Evolutionary conservation across 2,113 vertebrate genomes (phyloP).

Genomic region (Oriolus oriolus): DNA sequence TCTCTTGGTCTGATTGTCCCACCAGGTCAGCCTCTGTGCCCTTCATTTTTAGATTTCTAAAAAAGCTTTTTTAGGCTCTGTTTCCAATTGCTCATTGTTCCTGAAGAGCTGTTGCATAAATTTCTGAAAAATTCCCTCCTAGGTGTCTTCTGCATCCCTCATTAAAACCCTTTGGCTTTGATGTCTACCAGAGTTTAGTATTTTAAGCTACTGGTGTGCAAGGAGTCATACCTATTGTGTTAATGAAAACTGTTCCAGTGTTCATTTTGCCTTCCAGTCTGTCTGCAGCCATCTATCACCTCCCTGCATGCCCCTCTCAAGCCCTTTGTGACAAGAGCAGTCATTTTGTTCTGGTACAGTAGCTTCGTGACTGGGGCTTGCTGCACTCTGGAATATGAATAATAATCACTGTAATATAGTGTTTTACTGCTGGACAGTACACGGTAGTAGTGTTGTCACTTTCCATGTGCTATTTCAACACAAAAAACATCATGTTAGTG

Average conservation of each 20-base stretch:
- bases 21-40: neutral
- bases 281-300: neutral
- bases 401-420: neutral
- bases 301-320: rapidly evolving
- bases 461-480: neutral
- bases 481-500: neutral
- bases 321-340: neutral
- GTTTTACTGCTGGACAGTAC: neutral
- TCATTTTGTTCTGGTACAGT: neutral
- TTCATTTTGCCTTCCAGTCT: neutral
- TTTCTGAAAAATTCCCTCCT: neutral
- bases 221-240: neutral
- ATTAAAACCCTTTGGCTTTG: neutral
- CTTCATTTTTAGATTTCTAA: neutral
- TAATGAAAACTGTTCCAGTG: neutral
- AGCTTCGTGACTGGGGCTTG: neutral
- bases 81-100: neutral
- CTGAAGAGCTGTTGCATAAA: neutral
- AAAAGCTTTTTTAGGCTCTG: neutral
- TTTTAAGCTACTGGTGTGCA: neutral
- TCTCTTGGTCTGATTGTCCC: neutral
- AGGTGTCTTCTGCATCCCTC: neutral
- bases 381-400: neutral
- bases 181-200: neutral
- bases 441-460: neutral